phyloP scores from a whole-genome alignment of 2,797 vertebrate species.

The Lindbergichthys nudifrons region DNA sequence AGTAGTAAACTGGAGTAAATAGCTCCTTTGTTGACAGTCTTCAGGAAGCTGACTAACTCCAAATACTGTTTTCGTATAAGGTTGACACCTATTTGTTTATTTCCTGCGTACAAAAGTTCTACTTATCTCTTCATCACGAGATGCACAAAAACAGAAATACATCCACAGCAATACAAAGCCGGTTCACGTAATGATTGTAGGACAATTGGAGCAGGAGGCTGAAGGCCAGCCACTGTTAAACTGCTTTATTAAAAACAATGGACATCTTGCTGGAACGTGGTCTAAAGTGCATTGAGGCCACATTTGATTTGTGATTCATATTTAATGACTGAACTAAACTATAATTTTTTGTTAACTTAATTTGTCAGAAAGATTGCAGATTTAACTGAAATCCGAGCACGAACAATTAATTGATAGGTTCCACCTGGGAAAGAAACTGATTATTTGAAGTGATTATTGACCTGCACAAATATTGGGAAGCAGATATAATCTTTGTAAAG shows the following conservation, averaged over 20 bases:
- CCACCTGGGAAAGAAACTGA: not conserved
- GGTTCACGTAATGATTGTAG: conserved; percentile 29
- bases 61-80: conserved; percentile 17
- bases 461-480: not conserved
- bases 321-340: conserved; percentile 18
- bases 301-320: conserved; percentile 18
- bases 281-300: conserved; percentile 1
- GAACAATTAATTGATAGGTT: not conserved
- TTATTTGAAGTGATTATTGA: no score
- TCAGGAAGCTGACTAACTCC: conserved; percentile 9
- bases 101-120: conserved; percentile 8
- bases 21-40: conserved; percentile 12
- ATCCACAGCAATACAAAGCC: not conserved
- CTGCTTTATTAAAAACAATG: conserved; percentile 17
- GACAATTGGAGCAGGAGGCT: conserved; percentile 26
- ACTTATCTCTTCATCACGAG: not conserved
- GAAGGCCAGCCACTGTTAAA: conserved; percentile 23
- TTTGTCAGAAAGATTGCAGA: conserved; percentile 15
- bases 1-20: conserved; percentile 16
- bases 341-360: conserved; percentile 26
- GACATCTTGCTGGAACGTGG: conserved; percentile 37
- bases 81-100: conserved; percentile 1
- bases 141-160: conserved; percentile 7
- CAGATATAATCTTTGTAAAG: not conserved
- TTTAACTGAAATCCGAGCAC: conserved; percentile 13